phyloP scores from a whole-genome alignment of 2,888 invertebrate genomes.

The Cyclophora punctaria region DNA sequence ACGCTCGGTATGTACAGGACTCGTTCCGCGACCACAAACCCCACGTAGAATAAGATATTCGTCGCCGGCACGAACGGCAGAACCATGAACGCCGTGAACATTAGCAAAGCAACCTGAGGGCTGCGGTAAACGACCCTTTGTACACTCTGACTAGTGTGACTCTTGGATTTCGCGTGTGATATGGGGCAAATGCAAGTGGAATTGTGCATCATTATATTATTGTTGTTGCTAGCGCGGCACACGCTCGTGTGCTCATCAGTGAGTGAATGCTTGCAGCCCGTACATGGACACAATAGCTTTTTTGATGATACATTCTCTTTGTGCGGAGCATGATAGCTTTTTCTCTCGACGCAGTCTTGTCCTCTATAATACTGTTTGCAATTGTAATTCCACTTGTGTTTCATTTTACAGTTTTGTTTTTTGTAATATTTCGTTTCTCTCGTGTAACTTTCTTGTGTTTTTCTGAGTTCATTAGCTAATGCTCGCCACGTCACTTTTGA shows the following conservation, averaged over 20 bases:
- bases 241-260: slow-evolving; percentile 80
- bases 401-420: slow-evolving; percentile 56
- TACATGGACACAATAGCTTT: slow-evolving; percentile 73
- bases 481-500: slow-evolving; percentile 60
- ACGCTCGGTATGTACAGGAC: slow-evolving; percentile 97
- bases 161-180: slow-evolving; percentile 41
- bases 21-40: slow-evolving; percentile 97
- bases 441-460: slow-evolving; percentile 41
- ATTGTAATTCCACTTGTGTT: slow-evolving; percentile 63
- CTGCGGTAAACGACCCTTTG: slow-evolving; percentile 50
- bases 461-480: slow-evolving; percentile 51
- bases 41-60: slow-evolving; percentile 97
- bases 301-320: slow-evolving; percentile 55
- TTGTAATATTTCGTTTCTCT: slow-evolving; percentile 58
- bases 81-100: slow-evolving; percentile 85
- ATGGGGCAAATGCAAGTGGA: slow-evolving; percentile 63
- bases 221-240: slow-evolving; percentile 83
- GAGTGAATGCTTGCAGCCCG: slow-evolving; percentile 80
- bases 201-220: slow-evolving; percentile 76
- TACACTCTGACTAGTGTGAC: slow-evolving; percentile 25
- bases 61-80: slow-evolving; percentile 96
- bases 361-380: slow-evolving; percentile 56
- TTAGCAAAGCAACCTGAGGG: slow-evolving; percentile 66
- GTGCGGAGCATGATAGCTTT: slow-evolving; percentile 50
- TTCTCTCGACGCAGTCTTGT: slow-evolving; percentile 58